Percentiles rank a stretch among this genome's conserved stretches.
Conservation (phyloP, 2,113 vertebrate genomes). For the Passer montanus region DNA sequence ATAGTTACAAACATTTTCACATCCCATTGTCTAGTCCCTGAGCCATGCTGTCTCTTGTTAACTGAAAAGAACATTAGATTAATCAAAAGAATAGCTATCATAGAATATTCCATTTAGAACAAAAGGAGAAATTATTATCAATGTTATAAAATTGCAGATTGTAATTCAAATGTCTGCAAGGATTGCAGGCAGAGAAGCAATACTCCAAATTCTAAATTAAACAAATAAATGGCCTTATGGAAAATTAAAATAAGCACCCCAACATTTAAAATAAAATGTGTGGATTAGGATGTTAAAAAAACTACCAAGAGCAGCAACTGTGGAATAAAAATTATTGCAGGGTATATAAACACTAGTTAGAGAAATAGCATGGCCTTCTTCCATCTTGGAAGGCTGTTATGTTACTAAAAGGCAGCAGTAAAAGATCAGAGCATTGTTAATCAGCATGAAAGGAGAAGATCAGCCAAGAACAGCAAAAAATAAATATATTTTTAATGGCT, state of each 20-base stretch:
- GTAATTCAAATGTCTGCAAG: neutral
- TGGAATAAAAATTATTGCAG: slow-evolving; percentile 42
- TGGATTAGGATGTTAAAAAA: neutral
- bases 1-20: neutral
- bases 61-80: neutral
- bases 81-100: neutral
- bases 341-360: slow-evolving; percentile 35
- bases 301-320: neutral
- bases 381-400: slow-evolving; percentile 46
- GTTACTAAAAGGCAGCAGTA: slow-evolving; percentile 50
- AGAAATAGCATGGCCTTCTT: slow-evolving; percentile 40
- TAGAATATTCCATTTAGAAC: neutral
- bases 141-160: neutral
- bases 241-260: neutral
- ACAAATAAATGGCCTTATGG: neutral
- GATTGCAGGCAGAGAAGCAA: neutral
- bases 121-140: neutral
- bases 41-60: neutral
- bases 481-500: slow-evolving; percentile 49
- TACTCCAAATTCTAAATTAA: neutral
- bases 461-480: slow-evolving; percentile 51
- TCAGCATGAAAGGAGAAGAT: slow-evolving; percentile 51
- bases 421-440: slow-evolving; percentile 56
- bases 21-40: neutral
- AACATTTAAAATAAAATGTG: slow-evolving; percentile 15